Base-by-base conservation (phyloP, 1,140 invertebrate species). In the Diprion similis region DNA sequence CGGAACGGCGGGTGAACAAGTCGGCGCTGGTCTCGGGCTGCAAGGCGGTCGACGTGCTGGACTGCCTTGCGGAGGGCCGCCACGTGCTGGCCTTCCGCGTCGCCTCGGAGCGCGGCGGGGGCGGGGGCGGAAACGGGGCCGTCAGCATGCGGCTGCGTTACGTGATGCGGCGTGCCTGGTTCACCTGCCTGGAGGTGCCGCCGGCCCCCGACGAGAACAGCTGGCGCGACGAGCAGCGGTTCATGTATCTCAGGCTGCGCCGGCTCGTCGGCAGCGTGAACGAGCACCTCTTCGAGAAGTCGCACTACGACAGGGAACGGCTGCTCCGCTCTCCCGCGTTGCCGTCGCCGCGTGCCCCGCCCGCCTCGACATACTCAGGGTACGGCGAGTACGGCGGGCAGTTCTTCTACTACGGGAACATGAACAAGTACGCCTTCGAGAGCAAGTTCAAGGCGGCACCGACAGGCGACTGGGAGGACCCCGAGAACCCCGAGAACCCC, bases 381-480 rank as follows among this genome's bases (percentile, higher is more conserved):
- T 88, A 85, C 68, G 86, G 87, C 3, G 86, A 87, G 37, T 87
- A 86, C 46, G 85, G 82, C 0, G 85, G 85, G 0, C 76, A 77
- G 17, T 86, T 86, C 68, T 88, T 83, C 67, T 88, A 84, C 46
- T 88, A 88, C 46, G 87, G 87, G 10, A 85, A 85, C 45, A 88
- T 88, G 86, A 88, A 87, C 74, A 83, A 82, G 59, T 81, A 78
- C 51, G 86, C 86, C 1, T 86, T 83, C 37, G 81, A 85, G 10
- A 83, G 71, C n/a, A 85, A 82, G 75, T 83, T 85, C 47, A 75
- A 78, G 70, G n/a, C 24, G 8, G 48, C 45, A 24, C 37, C 65
- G 66, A 47, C 37, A 3, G 66, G 69, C 48, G 75, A 76, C 11
- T 73, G 73, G 0, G 76, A 72, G 3, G 51, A 59, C 51, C 51